Evolutionary conservation across 1,140 invertebrate species (phyloP).

Genomic region (Littorina saxatilis): DNA sequence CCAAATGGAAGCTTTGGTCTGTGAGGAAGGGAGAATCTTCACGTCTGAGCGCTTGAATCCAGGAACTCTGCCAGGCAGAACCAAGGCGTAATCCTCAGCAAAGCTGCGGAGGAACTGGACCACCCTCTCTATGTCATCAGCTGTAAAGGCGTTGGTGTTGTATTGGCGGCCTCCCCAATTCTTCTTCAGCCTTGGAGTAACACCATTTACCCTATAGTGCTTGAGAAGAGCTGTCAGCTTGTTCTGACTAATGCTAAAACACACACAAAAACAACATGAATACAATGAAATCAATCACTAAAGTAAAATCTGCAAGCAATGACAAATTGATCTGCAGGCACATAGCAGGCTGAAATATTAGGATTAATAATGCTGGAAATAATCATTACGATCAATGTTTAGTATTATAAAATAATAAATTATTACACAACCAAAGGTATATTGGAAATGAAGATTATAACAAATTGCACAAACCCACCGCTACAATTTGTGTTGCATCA

Average conservation of each 20-base stretch:
- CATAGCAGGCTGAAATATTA: neutral
- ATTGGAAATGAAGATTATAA: neutral
- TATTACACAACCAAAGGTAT: neutral
- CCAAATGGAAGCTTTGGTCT: neutral
- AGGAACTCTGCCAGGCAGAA: constrained; percentile 53
- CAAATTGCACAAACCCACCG: neutral
- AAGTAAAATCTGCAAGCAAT: neutral
- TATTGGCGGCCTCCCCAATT: constrained; percentile 32
- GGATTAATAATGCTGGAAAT: neutral
- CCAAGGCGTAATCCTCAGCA: constrained; percentile 48
- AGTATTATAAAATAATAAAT: neutral
- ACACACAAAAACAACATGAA: neutral
- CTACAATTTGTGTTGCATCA: no score
- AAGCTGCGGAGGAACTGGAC: constrained; percentile 46
- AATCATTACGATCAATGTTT: neutral
- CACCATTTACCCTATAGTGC: constrained; percentile 40
- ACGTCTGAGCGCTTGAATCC: constrained; percentile 47
- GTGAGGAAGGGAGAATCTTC: constrained; percentile 39
- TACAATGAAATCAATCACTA: neutral
- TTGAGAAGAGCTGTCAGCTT: constrained; percentile 37
- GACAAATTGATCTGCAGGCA: neutral
- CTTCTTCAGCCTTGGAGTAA: constrained; percentile 40
- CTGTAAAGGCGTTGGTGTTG: constrained; percentile 25
- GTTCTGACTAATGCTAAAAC: constrained; percentile 44
- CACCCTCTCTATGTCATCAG: constrained; percentile 42